Conservation (phyloP, 2,888 invertebrate species). For the Macrosiphum euphorbiae region DNA sequence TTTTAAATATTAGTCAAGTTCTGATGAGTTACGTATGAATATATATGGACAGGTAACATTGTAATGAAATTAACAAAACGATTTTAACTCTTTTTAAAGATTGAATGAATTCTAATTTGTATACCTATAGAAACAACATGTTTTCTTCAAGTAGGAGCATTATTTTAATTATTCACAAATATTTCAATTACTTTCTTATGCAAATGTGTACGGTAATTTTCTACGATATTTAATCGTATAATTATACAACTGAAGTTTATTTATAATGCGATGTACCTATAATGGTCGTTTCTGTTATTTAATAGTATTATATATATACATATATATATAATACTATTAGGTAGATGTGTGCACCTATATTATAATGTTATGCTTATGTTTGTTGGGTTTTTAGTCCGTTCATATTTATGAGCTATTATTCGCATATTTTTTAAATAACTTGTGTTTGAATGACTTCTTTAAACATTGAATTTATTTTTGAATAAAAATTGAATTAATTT, state of each 20-base stretch:
- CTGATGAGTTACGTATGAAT: background rate
- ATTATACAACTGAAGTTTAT: background rate
- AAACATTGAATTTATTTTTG: background rate
- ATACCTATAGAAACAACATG: background rate
- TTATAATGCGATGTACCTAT: background rate
- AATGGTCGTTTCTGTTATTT: background rate
- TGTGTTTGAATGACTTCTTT: background rate
- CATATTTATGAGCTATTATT: background rate
- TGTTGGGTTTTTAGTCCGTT: background rate
- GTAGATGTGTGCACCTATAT: too few species aligned
- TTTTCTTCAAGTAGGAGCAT: background rate
- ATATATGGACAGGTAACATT: background rate
- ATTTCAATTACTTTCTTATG: slow-evolving; percentile 12
- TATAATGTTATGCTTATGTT: background rate
- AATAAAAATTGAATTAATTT: background rate
- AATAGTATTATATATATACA: background rate
- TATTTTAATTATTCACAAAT: slow-evolving; percentile 8
- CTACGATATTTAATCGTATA: background rate
- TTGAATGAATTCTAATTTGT: background rate
- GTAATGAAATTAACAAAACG: background rate
- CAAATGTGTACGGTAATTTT: background rate
- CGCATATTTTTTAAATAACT: background rate
- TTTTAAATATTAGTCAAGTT: background rate
- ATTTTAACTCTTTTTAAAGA: background rate
- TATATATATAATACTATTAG: background rate